Conservation (phyloP, 2,888 invertebrate species). For the Neoscelio sp. region DNA sequence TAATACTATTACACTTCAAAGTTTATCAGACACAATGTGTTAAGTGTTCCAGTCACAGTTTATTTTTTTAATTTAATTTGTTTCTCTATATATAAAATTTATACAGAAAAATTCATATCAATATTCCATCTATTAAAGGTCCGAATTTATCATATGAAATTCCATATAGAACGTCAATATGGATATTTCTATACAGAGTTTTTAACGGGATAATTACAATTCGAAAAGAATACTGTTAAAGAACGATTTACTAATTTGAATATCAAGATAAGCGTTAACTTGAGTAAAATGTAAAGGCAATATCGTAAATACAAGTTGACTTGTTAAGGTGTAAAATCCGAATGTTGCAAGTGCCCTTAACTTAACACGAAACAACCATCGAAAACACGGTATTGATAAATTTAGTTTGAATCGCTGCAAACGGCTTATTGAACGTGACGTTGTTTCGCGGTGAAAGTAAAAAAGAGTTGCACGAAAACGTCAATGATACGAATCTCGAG, state of each 20-base stretch:
- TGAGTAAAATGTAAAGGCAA: slow-evolving; percentile 42
- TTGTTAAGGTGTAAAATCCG: slow-evolving; percentile 53
- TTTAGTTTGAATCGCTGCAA: slow-evolving; percentile 50
- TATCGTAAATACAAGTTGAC: slow-evolving; percentile 52
- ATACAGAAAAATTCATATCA: no score
- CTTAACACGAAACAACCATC: slow-evolving; percentile 50
- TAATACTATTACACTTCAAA: no score
- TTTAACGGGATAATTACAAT: slow-evolving; percentile 24
- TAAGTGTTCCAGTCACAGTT: no score
- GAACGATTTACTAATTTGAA: slow-evolving; percentile 42
- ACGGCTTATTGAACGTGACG: slow-evolving; percentile 64
- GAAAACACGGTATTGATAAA: slow-evolving; percentile 58
- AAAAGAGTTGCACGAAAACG: slow-evolving; percentile 65
- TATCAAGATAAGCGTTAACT: slow-evolving; percentile 55
- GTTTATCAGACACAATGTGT: no score
- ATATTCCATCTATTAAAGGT: no score
- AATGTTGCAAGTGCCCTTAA: slow-evolving; percentile 39
- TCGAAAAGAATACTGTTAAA: slow-evolving; percentile 2
- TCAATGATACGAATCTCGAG: slow-evolving; percentile 56
- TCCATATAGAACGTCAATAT: no score
- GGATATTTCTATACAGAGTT: no score
- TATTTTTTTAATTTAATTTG: no score
- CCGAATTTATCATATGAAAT: no score
- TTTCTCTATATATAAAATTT: no score
- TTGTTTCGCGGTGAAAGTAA: slow-evolving; percentile 66